Conservation (phyloP, 2,888 invertebrate species). For the Trilocha varians region DNA sequence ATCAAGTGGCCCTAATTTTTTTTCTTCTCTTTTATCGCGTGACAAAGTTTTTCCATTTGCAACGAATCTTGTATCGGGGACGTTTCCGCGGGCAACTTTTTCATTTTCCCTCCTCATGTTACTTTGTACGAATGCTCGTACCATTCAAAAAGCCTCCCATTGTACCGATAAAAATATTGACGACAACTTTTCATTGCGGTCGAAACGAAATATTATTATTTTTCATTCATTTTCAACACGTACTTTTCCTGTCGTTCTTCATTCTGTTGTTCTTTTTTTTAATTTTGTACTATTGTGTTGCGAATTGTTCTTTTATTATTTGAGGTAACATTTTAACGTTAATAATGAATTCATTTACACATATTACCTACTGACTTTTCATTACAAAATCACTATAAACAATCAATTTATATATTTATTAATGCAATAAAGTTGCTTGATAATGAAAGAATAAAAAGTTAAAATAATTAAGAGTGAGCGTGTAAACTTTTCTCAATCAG, state of each 20-base stretch:
- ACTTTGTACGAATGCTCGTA: conserved; percentile 27
- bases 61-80: conserved; percentile 42
- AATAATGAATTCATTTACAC: too few species aligned
- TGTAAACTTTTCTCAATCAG: too few species aligned
- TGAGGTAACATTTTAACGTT: too few species aligned
- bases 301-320: too few species aligned
- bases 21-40: conserved; percentile 37
- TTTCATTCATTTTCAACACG: conserved; percentile 23
- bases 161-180: conserved; percentile 37
- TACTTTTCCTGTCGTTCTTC: background rate
- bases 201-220: conserved; percentile 30
- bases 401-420: too few species aligned
- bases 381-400: too few species aligned
- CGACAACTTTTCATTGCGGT: conserved; percentile 26
- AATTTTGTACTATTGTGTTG: too few species aligned
- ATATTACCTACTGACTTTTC: too few species aligned
- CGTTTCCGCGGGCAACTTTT: conserved; percentile 44
- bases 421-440: too few species aligned
- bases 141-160: conserved; percentile 30
- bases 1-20: conserved; percentile 12
- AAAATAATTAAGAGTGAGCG: too few species aligned
- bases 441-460: too few species aligned
- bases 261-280: background rate
- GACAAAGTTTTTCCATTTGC: conserved; percentile 52
- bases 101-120: conserved; percentile 39